Evolutionary conservation across 2,888 invertebrate species (phyloP).

Genomic region (Synanthedon myopaeformis): DNA sequence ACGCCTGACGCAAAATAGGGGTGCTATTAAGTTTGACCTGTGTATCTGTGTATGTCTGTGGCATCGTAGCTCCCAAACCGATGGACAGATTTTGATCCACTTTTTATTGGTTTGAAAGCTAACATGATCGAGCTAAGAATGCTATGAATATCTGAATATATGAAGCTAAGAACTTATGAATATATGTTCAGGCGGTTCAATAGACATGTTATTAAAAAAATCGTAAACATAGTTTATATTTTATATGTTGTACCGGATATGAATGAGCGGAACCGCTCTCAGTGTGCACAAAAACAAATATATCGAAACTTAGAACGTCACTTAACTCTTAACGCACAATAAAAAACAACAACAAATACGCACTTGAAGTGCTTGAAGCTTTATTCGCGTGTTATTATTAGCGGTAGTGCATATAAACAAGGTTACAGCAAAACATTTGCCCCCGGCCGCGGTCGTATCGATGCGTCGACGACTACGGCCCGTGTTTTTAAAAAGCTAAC

Average conservation of each 20-base stretch:
- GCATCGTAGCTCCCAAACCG: no score
- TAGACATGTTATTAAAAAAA: no score
- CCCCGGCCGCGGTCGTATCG: slow-evolving; percentile 52
- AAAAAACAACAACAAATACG: slow-evolving; percentile 43
- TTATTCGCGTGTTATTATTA: slow-evolving; percentile 62
- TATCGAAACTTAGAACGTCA: slow-evolving; percentile 22
- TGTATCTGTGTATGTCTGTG: no score
- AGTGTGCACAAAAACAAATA: slow-evolving; percentile 39
- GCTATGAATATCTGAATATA: no score
- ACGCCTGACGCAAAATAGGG: no score
- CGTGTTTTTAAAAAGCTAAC: slow-evolving; percentile 65
- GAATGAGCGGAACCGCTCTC: slow-evolving; percentile 32
- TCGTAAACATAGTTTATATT: no score
- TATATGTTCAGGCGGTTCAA: no score
- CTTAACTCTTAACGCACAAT: slow-evolving; percentile 30
- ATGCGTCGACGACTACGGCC: slow-evolving; percentile 50
- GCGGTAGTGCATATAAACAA: slow-evolving; percentile 64
- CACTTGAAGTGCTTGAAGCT: slow-evolving; percentile 32
- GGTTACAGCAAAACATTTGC: slow-evolving; percentile 55
- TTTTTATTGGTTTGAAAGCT: no score
- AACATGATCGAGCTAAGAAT: no score
- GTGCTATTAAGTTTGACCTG: no score
- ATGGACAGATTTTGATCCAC: no score
- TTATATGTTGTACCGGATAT: slow-evolving; percentile 20
- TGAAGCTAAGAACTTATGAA: no score